Evolutionary conservation across 2,113 vertebrate genomes (phyloP).

Genomic region (Orthochromis malagaraziensis): DNA sequence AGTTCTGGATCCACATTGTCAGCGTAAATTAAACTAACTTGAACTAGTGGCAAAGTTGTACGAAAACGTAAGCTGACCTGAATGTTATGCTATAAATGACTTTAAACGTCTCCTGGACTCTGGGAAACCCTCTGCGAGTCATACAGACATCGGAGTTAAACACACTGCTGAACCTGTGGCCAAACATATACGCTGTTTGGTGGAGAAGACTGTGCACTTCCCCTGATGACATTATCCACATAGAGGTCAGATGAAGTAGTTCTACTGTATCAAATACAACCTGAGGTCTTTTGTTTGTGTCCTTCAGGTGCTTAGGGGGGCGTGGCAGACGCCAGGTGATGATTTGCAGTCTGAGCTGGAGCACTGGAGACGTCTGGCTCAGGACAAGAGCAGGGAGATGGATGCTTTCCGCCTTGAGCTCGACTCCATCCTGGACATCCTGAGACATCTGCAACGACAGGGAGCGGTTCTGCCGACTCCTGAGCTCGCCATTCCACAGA

Average conservation of each 20-base stretch:
- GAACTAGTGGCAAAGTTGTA: neutral
- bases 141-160: rapidly evolving
- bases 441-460: conserved; percentile 84
- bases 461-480: conserved; percentile 76
- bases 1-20: neutral
- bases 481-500: neutral
- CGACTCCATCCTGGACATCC: conserved; percentile 87
- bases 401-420: conserved; percentile 84
- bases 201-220: neutral
- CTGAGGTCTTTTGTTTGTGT: neutral
- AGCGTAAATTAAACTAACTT: neutral
- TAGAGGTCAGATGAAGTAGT: neutral
- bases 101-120: neutral
- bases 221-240: rapidly evolving
- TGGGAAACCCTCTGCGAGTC: neutral
- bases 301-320: conserved; percentile 74
- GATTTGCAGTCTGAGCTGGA: conserved; percentile 72
- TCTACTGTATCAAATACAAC: neutral
- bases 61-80: neutral
- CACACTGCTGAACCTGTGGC: neutral
- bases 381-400: conserved; percentile 80
- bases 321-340: conserved; percentile 44
- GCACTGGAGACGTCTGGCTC: conserved; percentile 80
- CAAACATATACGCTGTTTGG: rapidly evolving
- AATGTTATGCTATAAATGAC: neutral